Percentiles rank a stretch among this genome's conserved stretches.
These are phyloP conservation scores for Neodontobutis hainanensis DNA, from an alignment of 2,113 vertebrate genomes.

Conservation along the genomic window DNA sequence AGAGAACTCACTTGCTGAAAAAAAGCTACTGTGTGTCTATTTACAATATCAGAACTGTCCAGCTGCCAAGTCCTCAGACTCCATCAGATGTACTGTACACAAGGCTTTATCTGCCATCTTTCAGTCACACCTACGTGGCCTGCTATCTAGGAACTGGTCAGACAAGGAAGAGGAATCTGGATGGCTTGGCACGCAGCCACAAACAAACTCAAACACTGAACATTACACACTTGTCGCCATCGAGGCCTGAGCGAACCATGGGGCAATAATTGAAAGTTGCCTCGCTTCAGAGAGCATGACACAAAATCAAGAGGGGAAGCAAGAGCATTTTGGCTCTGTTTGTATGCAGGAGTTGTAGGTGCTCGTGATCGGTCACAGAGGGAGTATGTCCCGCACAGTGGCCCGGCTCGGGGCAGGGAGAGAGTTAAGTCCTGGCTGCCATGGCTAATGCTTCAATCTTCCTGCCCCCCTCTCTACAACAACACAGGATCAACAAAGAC, in stretches of 20 bases:
- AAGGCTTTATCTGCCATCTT: constrained; percentile 57
- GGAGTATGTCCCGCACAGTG: constrained; percentile 54
- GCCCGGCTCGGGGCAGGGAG: constrained; percentile 55
- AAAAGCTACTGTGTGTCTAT: constrained; percentile 46
- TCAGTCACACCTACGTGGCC: constrained; percentile 45
- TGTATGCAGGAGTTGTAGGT: constrained; percentile 52
- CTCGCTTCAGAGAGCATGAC: constrained; percentile 82
- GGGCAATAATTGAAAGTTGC: constrained; percentile 83
- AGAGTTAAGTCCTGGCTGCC: constrained; percentile 83
- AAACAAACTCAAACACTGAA: constrained; percentile 75
- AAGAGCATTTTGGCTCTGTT: constrained; percentile 56
- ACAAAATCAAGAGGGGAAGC: constrained; percentile 72
- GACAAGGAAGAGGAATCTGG: constrained; percentile 66
- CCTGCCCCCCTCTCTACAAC: constrained; percentile 77
- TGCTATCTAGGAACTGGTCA: constrained; percentile 70
- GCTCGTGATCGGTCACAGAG: constrained; percentile 61
- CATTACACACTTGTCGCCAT: constrained; percentile 62
- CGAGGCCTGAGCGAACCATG: constrained; percentile 70
- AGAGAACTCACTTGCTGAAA: constrained; percentile 48
- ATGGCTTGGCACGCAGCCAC: constrained; percentile 78
- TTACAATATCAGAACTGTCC: constrained; percentile 32
- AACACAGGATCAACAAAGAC: constrained; percentile 86
- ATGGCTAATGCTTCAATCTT: constrained; percentile 81
- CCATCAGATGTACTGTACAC: constrained; percentile 41
- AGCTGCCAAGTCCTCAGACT: constrained; percentile 36